These are phyloP conservation scores for Columba guinea DNA, from an alignment of 2,797 vertebrate species.

Conservation along the genomic window DNA sequence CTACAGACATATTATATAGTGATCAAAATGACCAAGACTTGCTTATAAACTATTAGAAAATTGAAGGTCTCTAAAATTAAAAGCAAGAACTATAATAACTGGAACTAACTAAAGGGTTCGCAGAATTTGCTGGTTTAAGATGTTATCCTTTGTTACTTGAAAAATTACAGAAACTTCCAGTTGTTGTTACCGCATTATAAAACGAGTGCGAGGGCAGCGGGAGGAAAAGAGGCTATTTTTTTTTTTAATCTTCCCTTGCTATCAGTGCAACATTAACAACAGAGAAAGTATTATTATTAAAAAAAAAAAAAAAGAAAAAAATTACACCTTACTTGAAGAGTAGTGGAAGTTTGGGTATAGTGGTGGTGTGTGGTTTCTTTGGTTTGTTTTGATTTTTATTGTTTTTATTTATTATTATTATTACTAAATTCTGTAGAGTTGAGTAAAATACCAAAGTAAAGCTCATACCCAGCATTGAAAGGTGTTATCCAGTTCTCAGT, in stretches of 20 bases:
- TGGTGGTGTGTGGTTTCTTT: background rate
- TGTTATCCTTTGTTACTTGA: background rate
- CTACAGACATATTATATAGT: background rate
- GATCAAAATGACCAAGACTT: background rate
- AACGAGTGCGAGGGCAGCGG: background rate
- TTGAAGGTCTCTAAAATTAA: background rate
- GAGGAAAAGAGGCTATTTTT: background rate
- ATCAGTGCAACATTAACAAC: background rate
- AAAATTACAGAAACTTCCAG: background rate
- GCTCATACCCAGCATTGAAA: background rate
- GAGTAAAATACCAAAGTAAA: background rate
- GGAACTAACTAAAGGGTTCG: background rate
- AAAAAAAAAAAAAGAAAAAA: background rate
- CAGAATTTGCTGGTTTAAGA: background rate
- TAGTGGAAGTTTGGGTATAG: background rate
- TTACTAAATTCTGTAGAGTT: background rate
- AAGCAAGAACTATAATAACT: background rate
- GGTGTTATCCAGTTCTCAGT: background rate
- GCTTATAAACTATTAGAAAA: background rate
- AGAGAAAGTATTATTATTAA: background rate
- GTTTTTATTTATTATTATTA: background rate
- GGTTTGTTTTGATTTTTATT: background rate
- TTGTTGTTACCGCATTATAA: background rate
- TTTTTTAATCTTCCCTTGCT: background rate
- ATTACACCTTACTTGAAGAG: background rate